Percentiles rank a stretch among this genome's conserved stretches.
phyloP scores from a whole-genome alignment of 2,797 vertebrate genomes.

The Sarcophilus harrisii region DNA sequence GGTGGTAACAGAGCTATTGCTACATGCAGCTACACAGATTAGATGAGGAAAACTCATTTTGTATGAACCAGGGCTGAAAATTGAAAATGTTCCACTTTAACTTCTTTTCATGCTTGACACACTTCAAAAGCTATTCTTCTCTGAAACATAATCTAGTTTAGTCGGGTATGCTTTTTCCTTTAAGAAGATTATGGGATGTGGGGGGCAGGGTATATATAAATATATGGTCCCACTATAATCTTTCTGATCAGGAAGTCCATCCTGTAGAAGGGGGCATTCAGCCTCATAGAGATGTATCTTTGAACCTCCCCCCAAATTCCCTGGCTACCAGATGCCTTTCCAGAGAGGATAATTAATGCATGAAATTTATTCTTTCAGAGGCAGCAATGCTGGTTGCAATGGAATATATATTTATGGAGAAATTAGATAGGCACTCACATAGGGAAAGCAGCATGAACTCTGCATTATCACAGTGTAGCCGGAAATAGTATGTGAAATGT shows the following conservation, averaged over 20 bases:
- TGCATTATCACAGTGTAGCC: neutral
- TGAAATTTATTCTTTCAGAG: conserved; percentile 30
- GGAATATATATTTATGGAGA: neutral
- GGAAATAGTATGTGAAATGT: neutral
- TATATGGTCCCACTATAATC: conserved; percentile 25
- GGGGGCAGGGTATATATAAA: conserved; percentile 22
- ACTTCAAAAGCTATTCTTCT: conserved; percentile 58
- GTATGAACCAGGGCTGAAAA: conserved; percentile 58
- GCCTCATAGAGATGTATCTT: neutral
- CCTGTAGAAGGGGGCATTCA: conserved; percentile 33
- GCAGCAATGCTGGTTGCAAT: conserved; percentile 6
- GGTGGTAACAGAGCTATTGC: conserved; percentile 7
- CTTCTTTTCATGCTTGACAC: conserved; percentile 61
- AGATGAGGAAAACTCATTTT: conserved; percentile 62
- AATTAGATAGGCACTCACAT: conserved; percentile 29
- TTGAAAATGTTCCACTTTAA: conserved; percentile 65
- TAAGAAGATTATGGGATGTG: conserved; percentile 50
- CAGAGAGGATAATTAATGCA: conserved; percentile 48
- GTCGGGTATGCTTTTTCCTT: conserved; percentile 42
- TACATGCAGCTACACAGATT: conserved; percentile 14
- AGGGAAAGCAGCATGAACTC: rapidly evolving
- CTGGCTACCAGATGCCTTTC: conserved; percentile 2
- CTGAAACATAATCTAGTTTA: conserved; percentile 65
- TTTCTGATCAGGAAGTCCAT: conserved; percentile 18
- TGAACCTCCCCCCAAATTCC: neutral